phyloP scores from a whole-genome alignment of 2,797 vertebrate species.

The Acrossocheilus fasciatus region DNA sequence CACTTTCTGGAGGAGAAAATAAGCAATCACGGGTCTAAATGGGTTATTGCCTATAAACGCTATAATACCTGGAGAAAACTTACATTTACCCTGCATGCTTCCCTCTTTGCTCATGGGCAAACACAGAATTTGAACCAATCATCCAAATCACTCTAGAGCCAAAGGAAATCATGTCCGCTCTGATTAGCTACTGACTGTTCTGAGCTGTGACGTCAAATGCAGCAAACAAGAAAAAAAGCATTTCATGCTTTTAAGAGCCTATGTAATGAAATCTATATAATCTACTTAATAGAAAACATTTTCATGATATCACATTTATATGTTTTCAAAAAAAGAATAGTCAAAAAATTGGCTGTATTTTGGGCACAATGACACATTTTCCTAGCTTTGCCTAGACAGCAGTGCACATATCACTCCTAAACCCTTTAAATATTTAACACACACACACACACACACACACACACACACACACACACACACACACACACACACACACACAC shows the following conservation, averaged over 20 bases:
- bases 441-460: conserved; percentile 9
- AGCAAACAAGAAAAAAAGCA: background rate
- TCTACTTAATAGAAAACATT: background rate
- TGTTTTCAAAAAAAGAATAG: background rate
- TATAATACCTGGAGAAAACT: conserved; percentile 20
- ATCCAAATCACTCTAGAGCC: background rate
- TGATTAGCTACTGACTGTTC: background rate
- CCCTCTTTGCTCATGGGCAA: conserved; percentile 10
- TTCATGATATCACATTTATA: background rate
- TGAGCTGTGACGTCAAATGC: background rate
- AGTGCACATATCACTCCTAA: conserved; percentile 58
- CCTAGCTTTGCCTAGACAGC: conserved; percentile 28
- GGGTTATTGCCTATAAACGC: background rate
- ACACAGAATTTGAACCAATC: conserved; percentile 16
- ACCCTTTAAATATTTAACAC: conserved; percentile 70
- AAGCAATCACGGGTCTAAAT: conserved; percentile 16
- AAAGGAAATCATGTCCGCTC: background rate
- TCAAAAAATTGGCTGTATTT: background rate
- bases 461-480: conserved; percentile 45
- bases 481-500: conserved; percentile 55
- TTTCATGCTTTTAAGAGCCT: background rate
- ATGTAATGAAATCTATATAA: background rate
- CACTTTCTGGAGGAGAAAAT: background rate
- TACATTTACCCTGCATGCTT: background rate
- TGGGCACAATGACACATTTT: conserved; percentile 44